Base-by-base conservation (phyloP, 1,140 invertebrate genomes). In the Drosophila nigrodunni region DNA sequence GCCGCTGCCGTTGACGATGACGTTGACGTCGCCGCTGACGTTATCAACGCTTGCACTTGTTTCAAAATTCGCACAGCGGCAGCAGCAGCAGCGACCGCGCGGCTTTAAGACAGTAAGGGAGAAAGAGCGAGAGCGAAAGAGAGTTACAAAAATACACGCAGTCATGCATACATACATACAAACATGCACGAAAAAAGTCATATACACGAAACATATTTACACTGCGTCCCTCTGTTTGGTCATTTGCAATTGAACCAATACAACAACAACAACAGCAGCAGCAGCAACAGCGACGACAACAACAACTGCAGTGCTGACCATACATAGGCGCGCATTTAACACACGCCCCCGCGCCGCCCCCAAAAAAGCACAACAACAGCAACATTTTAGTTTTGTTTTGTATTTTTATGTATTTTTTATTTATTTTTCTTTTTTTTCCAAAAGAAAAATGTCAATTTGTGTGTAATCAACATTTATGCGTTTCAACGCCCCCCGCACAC, bases 401-500 rank as follows among this genome's bases (percentile, higher is more conserved):
- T 30, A 30, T 30, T 30, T 30, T 30, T 30, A 5, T 39, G 9
- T 61, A 9, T 61, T 13, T 46, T 50, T 55, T 46, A 5, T 39
- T 5, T 61, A 9, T 61, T 13, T 46, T 50, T 55, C 39, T 21
- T 49, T 55, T 54, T 44, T 1, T 66, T 57, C n/a, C 55, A 55
- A 59, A 72, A 60, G 50, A 72, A 76, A 77, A 74, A 55, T 80
- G 77, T 70, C 74, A 85, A 83, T 80, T 85, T 83, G 72, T 49
- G 80, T 85, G 78, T 85, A 80, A 85, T 85, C 81, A 85, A 80
- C 81, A 85, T 85, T 85, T 85, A 85, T 85, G 81, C 81, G 81
- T 85, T 85, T 85, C 55, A 62, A 73, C 69, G 74, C 74, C 74
- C 68, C 74, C 69, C 74, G 74, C 74, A 54, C 60, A 64, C 46